Base-by-base conservation (phyloP, 2,888 invertebrate species). In the Acrobeloides nanus region DNA sequence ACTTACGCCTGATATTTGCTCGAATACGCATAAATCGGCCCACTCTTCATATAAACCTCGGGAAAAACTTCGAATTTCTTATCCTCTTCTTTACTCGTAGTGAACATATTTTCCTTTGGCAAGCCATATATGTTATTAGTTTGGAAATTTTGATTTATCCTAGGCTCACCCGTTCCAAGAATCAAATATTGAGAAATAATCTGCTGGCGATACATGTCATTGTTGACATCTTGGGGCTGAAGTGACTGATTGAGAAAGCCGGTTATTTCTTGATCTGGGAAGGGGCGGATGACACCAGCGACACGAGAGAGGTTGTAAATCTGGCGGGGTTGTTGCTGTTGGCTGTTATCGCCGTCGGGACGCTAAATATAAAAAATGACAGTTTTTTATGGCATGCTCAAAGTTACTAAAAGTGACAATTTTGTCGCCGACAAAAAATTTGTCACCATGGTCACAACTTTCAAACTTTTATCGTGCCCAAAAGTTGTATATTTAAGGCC, bases 71-170 rank as follows among this genome's bases (percentile, higher is more conserved):
- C 68, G 50, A 72, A 71, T 34, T 59, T 57, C 39, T 66, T 67
- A 46, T 71, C 71, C 32, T 72, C 71, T 29, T 71, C 71, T 34
- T 51, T 31, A 26, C 53, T 65, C 6, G 68, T 70, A 4, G 67
- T 64, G 58, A 71, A 71, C 71, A 71, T 71, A 51, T 71, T 72
- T 47, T 70, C 71, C 15, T 57, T 55, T 8, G 71, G 71, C 51
- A 68, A 57, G 37, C n/a, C n/a, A n/a, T 52, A 56, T 35, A 67
- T 62, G 27, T 62, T 59, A 25, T 66, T 40, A 4, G 61, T 61
- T 40, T 62, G 62, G 33, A 56, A 50, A 50, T 65, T 68, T 43
- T 57, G 54, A 41, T 57, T 51, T 10, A 60, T 56, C 38, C 60
- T 62, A 15, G 59, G 46, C 42, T 66, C 71, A 26, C 71, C 71